phyloP scores from a whole-genome alignment of 2,888 invertebrate genomes.

The Dryadula phaetusa region DNA sequence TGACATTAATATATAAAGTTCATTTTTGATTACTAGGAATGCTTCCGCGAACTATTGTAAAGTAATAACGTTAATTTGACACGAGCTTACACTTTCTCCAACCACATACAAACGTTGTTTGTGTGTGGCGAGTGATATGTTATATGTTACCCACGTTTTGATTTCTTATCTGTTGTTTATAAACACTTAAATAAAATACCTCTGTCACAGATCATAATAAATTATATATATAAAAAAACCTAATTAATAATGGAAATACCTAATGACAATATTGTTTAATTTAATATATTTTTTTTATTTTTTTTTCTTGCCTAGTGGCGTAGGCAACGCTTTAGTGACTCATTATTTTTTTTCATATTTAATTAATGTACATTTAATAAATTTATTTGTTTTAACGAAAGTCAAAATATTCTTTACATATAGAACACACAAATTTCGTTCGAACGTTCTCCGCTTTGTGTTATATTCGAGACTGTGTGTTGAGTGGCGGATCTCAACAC shows the following conservation, averaged over 20 bases:
- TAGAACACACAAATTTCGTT: too few species aligned
- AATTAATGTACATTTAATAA: background rate
- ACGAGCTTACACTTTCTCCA: conserved; percentile 30
- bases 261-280: background rate
- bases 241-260: background rate
- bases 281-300: background rate
- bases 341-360: too few species aligned
- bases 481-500: too few species aligned
- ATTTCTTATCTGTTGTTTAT: conserved; percentile 16
- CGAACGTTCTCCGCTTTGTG: too few species aligned
- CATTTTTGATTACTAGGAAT: background rate
- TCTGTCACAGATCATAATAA: too few species aligned
- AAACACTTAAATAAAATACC: too few species aligned
- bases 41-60: conserved; percentile 14
- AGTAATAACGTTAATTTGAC: conserved; percentile 29
- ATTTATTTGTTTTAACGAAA: background rate
- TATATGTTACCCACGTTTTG: background rate
- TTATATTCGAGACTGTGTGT: too few species aligned
- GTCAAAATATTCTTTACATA: too few species aligned
- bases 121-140: too few species aligned
- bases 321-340: background rate
- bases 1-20: background rate
- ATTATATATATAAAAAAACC: background rate
- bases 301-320: background rate
- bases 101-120: conserved; percentile 15